phyloP scores from a whole-genome alignment of 2,797 vertebrate species.

The Falco cherrug region DNA sequence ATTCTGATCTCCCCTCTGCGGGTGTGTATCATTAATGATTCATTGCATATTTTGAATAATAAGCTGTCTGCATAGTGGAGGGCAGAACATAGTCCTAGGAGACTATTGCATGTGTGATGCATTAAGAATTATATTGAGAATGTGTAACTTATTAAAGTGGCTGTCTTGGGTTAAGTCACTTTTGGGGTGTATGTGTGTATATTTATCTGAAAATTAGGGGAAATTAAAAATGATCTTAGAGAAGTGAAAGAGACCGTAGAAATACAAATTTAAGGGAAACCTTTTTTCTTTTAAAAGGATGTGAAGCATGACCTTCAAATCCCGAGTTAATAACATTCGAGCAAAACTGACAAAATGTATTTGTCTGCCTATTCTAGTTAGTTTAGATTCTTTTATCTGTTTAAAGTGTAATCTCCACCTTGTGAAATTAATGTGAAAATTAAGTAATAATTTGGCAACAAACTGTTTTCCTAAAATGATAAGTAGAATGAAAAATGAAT shows the following conservation, averaged over 20 bases:
- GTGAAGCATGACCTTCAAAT: slow-evolving; percentile 12
- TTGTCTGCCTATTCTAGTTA: not conserved
- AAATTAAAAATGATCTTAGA: slow-evolving; percentile 1
- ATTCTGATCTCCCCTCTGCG: slow-evolving; percentile 30
- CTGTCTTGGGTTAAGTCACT: slow-evolving; percentile 12
- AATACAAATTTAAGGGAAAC: slow-evolving; percentile 2
- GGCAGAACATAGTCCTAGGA: slow-evolving; percentile 23
- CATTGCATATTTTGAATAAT: slow-evolving; percentile 63
- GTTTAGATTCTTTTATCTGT: slow-evolving; percentile 19
- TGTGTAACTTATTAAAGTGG: slow-evolving; percentile 39
- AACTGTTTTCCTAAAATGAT: not conserved
- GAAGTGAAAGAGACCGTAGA: not conserved
- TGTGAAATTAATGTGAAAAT: slow-evolving; percentile 40
- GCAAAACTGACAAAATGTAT: slow-evolving; percentile 5
- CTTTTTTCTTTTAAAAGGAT: not conserved
- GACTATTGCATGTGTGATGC: slow-evolving; percentile 27
- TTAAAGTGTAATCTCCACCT: not conserved
- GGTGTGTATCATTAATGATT: slow-evolving; percentile 62
- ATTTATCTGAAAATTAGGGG: slow-evolving; percentile 24
- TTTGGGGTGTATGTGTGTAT: not conserved
- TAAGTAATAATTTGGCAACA: not conserved
- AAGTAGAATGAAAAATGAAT: not conserved
- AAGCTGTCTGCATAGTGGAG: slow-evolving; percentile 46
- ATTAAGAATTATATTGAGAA: slow-evolving; percentile 34
- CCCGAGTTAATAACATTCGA: not conserved